phyloP scores from a whole-genome alignment of 2,113 vertebrate genomes.

The Platanista minor region DNA sequence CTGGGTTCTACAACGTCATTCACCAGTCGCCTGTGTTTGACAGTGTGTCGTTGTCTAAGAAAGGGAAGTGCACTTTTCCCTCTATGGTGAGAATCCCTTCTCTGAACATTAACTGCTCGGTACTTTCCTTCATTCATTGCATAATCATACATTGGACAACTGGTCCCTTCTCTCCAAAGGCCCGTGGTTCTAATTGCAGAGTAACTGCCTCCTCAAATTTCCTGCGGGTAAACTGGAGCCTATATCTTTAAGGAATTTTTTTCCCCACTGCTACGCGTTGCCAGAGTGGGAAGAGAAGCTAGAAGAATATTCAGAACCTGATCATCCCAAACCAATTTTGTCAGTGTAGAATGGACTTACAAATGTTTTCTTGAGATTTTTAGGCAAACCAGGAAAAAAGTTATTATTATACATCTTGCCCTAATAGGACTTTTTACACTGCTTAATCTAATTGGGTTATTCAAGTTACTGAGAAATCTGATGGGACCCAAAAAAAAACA shows the following conservation, averaged over 20 bases:
- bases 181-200: background rate
- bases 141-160: background rate
- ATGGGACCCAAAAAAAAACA: background rate
- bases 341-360: background rate
- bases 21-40: conserved; percentile 70
- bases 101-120: background rate
- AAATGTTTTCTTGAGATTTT: background rate
- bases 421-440: background rate
- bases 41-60: conserved; percentile 84
- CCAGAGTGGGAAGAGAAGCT: background rate
- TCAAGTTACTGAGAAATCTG: background rate
- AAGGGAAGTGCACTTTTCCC: conserved; percentile 84
- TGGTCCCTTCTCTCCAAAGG: background rate
- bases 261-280: rapidly evolving
- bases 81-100: conserved; percentile 77
- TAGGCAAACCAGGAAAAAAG: background rate
- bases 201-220: background rate
- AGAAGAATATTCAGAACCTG: background rate
- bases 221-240: background rate
- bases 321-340: background rate
- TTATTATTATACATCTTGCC: background rate
- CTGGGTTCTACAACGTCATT: conserved; percentile 77
- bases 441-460: background rate
- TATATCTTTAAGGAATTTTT: background rate
- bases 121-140: background rate